Evolutionary conservation across 2,888 invertebrate genomes (phyloP).

Genomic region (Drosophila multiciliata): DNA sequence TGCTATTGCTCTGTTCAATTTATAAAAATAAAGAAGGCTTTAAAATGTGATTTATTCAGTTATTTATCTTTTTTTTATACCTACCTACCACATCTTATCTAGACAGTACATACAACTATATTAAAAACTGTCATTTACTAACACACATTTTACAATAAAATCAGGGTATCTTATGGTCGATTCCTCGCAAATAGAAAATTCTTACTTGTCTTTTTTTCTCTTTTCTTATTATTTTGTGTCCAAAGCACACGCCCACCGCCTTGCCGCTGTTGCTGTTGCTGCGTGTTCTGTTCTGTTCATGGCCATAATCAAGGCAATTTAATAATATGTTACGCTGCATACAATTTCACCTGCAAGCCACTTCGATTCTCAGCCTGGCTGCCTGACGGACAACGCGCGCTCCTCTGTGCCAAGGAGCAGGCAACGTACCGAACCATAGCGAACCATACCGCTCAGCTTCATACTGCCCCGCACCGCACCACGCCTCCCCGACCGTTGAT

Average conservation of each 20-base stretch:
- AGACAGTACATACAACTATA: background rate
- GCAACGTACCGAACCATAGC: constrained; percentile 1
- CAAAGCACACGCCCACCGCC: constrained; percentile 55
- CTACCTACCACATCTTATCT: background rate
- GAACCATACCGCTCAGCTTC: constrained; percentile 9
- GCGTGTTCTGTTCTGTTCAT: constrained; percentile 36
- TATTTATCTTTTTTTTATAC: background rate
- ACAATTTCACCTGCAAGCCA: constrained; percentile 73
- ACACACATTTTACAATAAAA: background rate
- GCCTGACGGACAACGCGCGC: constrained; percentile 15
- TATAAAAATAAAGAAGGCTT: too few species aligned
- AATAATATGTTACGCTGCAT: constrained; percentile 77
- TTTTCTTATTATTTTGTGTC: constrained; percentile 12
- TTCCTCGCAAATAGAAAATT: background rate
- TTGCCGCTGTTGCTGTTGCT: constrained; percentile 20
- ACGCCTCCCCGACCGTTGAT: constrained; percentile 37
- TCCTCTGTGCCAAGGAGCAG: constrained; percentile 29
- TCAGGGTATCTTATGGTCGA: background rate
- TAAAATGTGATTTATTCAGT: background rate
- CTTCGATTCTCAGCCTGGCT: background rate
- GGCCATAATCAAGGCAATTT: constrained; percentile 78
- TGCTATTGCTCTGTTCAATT: too few species aligned
- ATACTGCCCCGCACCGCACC: constrained; percentile 9
- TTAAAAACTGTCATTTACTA: background rate
- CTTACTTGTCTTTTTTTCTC: background rate